A percentile compares a stretch with the other conserved stretches of the same genome.
Conservation (phyloP, 2,797 vertebrate species). For the Anguilla marmorata region DNA sequence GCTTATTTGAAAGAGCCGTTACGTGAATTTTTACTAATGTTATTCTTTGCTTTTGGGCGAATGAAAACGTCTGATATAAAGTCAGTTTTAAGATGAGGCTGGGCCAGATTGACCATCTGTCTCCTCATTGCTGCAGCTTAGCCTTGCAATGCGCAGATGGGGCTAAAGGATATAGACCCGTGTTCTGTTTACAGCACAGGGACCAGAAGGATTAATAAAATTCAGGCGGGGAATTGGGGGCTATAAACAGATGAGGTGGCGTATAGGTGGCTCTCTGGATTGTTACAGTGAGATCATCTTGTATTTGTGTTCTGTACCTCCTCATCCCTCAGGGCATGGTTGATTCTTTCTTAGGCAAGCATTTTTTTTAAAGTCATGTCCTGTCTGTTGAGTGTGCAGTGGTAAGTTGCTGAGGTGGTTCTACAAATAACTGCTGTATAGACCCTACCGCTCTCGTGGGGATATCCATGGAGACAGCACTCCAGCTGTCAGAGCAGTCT, state of each 20-base stretch:
- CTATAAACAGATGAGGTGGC: neutral
- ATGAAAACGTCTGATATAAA: neutral
- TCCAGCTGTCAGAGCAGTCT: neutral
- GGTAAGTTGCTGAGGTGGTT: neutral
- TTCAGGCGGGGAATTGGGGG: neutral
- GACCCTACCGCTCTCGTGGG: neutral
- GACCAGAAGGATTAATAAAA: neutral
- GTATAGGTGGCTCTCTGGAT: neutral
- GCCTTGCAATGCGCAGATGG: neutral
- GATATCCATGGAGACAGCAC: neutral
- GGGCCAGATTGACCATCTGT: neutral
- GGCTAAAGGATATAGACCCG: neutral
- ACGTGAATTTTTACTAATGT: neutral
- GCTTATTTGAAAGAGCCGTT: neutral
- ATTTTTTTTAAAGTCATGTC: neutral
- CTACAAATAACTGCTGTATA: neutral
- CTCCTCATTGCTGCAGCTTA: neutral
- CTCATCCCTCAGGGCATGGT: neutral
- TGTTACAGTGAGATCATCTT: neutral
- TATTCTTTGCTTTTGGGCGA: neutral
- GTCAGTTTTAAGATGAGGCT: neutral
- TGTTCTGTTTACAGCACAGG: neutral
- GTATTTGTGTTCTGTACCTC: neutral
- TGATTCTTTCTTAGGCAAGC: neutral
- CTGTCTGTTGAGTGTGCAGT: neutral